phyloP scores from a whole-genome alignment of 1,140 invertebrate species.

The Tyrophagus putrescentiae region DNA sequence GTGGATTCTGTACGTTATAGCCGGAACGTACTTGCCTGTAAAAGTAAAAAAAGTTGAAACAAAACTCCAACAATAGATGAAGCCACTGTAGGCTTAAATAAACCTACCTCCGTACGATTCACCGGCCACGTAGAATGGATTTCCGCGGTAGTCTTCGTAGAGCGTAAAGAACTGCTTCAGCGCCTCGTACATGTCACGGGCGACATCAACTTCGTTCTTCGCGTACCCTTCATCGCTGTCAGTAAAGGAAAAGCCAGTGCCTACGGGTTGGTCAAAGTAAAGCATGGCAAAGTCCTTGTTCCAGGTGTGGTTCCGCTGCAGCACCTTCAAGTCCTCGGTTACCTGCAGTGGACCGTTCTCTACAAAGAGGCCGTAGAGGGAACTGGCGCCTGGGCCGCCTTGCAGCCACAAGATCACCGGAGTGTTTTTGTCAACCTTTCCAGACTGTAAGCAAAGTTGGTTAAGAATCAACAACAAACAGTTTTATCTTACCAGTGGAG shows the following conservation, averaged over 20 bases:
- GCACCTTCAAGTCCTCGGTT: conserved; percentile 42
- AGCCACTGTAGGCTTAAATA: too few relatives aligned
- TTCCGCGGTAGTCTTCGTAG: conserved; percentile 25
- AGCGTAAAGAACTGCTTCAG: conserved; percentile 28
- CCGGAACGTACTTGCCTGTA: conserved; percentile 52
- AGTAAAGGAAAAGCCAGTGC: conserved; percentile 38
- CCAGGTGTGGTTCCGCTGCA: conserved; percentile 52
- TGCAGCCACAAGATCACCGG: conserved; percentile 71
- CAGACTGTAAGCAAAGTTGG: not conserved
- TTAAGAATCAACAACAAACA: not conserved
- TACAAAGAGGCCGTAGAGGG: conserved; percentile 59
- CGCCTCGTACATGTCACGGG: conserved; percentile 24
- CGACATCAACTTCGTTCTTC: conserved; percentile 25
- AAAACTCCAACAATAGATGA: too few relatives aligned
- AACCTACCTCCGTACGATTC: conserved; percentile 31
- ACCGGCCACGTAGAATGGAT: conserved; percentile 29
- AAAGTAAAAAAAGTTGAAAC: too few relatives aligned
- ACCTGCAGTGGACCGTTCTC: conserved; percentile 59
- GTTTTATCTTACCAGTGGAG: conserved; percentile 23
- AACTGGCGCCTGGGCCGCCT: conserved; percentile 61
- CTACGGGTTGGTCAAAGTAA: conserved; percentile 75
- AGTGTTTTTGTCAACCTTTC: conserved; percentile 25
- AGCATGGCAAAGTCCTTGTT: conserved; percentile 53
- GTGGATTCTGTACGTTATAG: conserved; percentile 56
- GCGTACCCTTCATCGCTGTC: conserved; percentile 21